phyloP scores from a whole-genome alignment of 2,113 vertebrate species.

The Cyprinus carpio region DNA sequence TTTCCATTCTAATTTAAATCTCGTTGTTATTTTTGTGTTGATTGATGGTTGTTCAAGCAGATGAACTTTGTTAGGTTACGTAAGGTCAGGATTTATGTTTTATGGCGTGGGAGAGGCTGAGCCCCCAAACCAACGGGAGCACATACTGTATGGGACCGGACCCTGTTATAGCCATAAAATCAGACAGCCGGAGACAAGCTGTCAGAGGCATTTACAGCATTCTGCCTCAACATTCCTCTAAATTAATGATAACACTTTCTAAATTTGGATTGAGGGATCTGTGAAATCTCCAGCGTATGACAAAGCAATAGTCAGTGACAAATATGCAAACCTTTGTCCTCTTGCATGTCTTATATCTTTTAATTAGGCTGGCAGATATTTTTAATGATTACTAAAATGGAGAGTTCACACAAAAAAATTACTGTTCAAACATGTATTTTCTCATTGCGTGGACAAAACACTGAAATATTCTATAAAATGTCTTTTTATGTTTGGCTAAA shows the following conservation, averaged over 20 bases:
- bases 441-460: background rate
- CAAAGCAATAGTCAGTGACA: background rate
- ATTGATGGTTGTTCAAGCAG: slow-evolving; percentile 24
- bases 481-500: too few species aligned
- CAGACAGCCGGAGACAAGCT: background rate
- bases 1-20: background rate
- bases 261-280: background rate
- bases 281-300: background rate
- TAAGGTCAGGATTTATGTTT: background rate
- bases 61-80: background rate
- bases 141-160: background rate
- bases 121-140: background rate
- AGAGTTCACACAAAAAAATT: too few species aligned
- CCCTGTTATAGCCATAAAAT: background rate
- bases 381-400: background rate
- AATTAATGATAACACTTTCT: slow-evolving; percentile 12
- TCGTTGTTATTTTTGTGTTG: slow-evolving; percentile 16
- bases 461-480: background rate
- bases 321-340: background rate
- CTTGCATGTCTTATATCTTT: background rate
- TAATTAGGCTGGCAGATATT: background rate
- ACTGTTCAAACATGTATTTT: background rate
- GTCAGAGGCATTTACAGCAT: slow-evolving; percentile 9
- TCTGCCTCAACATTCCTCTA: background rate
- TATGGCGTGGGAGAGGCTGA: slow-evolving; percentile 22